Evolutionary conservation across 2,113 vertebrate genomes (phyloP).

Genomic region (Entelurus aequoreus): DNA sequence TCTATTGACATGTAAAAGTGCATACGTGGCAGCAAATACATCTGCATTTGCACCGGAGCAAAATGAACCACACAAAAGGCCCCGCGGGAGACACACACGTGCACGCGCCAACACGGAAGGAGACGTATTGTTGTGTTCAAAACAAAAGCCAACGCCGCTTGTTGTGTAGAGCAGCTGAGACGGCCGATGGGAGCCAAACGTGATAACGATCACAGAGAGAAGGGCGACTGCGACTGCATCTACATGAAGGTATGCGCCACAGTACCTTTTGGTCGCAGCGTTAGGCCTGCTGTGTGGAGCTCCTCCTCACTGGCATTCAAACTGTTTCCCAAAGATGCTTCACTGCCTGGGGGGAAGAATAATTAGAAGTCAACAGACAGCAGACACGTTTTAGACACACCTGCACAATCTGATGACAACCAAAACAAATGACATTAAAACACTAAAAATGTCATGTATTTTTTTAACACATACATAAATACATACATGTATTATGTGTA

Average conservation of each 20-base stretch:
- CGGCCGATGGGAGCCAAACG: constrained; percentile 39
- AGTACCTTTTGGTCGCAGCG: constrained; percentile 65
- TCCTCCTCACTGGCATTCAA: constrained; percentile 75
- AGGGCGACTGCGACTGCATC: constrained; percentile 18
- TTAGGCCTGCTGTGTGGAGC: constrained; percentile 68
- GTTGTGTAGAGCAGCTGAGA: constrained; percentile 36
- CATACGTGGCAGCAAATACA: constrained; percentile 19
- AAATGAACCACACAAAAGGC: constrained; percentile 24
- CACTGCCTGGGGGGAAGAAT: constrained; percentile 64
- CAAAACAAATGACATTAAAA: too few species aligned
- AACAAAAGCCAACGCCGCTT: constrained; percentile 31
- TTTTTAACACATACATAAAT: too few species aligned
- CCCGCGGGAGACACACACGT: constrained; percentile 21
- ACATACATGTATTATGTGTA: too few species aligned
- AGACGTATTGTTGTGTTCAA: constrained; percentile 53
- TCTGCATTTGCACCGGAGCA: constrained; percentile 9
- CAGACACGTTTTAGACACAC: not conserved
- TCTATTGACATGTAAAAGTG: constrained; percentile 22
- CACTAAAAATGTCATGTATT: too few species aligned
- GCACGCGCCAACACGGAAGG: constrained; percentile 25
- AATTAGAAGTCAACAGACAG: constrained; percentile 14
- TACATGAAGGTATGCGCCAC: constrained; percentile 32
- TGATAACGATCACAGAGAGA: constrained; percentile 51
- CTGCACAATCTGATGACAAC: constrained; percentile 11
- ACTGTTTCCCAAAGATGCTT: constrained; percentile 71